Base-by-base conservation (phyloP, 2,797 vertebrate species). In the Eutrigla gurnardus region DNA sequence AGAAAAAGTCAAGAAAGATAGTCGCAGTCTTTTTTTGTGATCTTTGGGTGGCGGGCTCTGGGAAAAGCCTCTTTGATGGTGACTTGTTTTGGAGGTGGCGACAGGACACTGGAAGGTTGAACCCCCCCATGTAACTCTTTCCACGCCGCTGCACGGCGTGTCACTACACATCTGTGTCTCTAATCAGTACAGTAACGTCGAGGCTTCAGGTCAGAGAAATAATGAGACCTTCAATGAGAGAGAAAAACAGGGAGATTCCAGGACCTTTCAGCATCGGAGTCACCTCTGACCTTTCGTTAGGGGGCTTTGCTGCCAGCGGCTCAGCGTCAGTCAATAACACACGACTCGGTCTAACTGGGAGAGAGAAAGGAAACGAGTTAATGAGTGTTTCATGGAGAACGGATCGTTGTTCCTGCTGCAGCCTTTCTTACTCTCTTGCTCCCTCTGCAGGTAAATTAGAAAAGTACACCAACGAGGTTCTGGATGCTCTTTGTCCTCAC, bases 381-480 rank as follows among this genome's bases (percentile, higher is more conserved):
- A 81, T 67, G 43, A 81, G 62, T 2, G 3, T 73, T 65, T 80
- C n/a, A 72, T 69, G 43, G 65, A 53, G n/a, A 50, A 42, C 53
- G 75, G 47, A 82, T 72, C 57, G 12, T 54, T 60, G 15, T 47
- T 59, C 10, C 32, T 69, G 35, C 37, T 37, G 70, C 36, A 65
- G 25, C 43, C 43, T 79, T 79, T 73, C 74, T 86, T 83, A 74
- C 82, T 89, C 88, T 92, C 86, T 90, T 86, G 85, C 93, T 76
- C 92, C 93, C 92, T 92, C 94, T 94, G 84, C 88, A 90, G 94
- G 85, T 73, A 64, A 58, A 60, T 75, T 6, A 60, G 62, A 47
- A 80, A 78, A 93, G 83, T 83, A 79, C 91, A 90, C 58, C 81
- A 32, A 32, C 43, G 11, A 39, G 3, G 42, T 53, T 15, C 2